Conservation (phyloP, 1,140 invertebrate genomes). For the Penaeus vannamei region DNA sequence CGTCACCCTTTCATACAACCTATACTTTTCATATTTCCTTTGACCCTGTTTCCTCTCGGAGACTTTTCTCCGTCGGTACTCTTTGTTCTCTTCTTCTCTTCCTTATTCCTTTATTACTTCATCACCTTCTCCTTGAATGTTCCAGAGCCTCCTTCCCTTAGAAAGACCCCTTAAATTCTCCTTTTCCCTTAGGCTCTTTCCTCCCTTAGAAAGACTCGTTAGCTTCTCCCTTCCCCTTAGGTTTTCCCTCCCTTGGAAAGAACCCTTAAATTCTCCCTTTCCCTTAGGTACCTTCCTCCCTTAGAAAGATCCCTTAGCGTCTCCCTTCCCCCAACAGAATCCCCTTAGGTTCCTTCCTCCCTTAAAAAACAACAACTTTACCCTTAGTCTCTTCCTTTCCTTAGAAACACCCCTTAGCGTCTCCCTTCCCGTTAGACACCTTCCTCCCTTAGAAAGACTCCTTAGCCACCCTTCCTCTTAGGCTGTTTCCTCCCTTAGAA, state of each 20-base stretch:
- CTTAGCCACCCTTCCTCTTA: background rate
- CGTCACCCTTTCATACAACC: too few relatives aligned
- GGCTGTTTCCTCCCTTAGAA: background rate
- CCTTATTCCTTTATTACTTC: background rate
- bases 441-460: background rate
- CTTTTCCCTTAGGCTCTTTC: background rate
- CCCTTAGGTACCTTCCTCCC: background rate
- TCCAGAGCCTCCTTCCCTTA: background rate
- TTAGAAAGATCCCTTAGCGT: background rate
- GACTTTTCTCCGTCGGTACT: background rate
- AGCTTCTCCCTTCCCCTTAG: background rate
- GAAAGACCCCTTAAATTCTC: too few relatives aligned
- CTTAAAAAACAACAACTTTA: too few relatives aligned
- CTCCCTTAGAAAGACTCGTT: background rate
- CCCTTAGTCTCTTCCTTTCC: background rate
- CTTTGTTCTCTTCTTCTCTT: background rate
- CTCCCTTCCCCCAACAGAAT: background rate
- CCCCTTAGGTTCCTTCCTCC: background rate
- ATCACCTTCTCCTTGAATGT: conserved; percentile 1
- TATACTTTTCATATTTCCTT: too few relatives aligned
- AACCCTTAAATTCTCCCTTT: background rate
- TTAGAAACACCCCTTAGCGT: background rate
- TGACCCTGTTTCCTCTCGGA: too few relatives aligned
- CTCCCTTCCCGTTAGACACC: background rate
- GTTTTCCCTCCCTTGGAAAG: background rate